Evolutionary conservation across 2,888 invertebrate species (phyloP).

Genomic region (Volucella zonaria): DNA sequence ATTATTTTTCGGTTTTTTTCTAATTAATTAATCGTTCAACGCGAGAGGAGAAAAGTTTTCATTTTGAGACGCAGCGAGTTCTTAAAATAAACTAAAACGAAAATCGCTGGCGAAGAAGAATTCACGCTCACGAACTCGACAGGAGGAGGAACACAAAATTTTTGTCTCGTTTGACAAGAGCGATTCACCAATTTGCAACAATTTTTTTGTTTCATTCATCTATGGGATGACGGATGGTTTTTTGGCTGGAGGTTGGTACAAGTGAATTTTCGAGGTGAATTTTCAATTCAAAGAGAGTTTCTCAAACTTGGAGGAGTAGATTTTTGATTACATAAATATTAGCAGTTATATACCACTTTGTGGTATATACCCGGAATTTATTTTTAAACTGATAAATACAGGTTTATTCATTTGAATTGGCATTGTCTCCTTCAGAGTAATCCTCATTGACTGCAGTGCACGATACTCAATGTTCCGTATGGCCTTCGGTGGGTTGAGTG

Average conservation of each 20-base stretch:
- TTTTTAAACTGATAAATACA: too few species aligned
- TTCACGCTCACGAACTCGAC: conserved; percentile 58
- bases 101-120: conserved; percentile 50
- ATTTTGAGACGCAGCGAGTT: conserved; percentile 67
- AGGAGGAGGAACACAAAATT: conserved; percentile 59
- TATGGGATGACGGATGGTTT: conserved; percentile 40
- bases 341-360: too few species aligned
- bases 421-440: too few species aligned
- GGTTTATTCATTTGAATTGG: too few species aligned
- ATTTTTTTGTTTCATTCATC: conserved; percentile 48
- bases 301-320: conserved; percentile 35
- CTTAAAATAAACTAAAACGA: conserved; percentile 71
- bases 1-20: conserved; percentile 14
- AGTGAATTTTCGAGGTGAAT: conserved; percentile 29
- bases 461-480: too few species aligned
- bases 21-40: neutral
- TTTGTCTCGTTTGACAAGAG: conserved; percentile 62
- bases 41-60: conserved; percentile 43
- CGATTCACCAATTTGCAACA: conserved; percentile 60
- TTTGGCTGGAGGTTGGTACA: conserved; percentile 33
- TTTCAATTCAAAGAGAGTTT: neutral
- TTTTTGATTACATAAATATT: neutral
- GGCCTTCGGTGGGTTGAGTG: too few species aligned
- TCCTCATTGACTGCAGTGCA: too few species aligned
- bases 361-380: too few species aligned